These are phyloP conservation scores for Gila orcuttii DNA, from an alignment of 2,113 vertebrate species.

Conservation along the genomic window DNA sequence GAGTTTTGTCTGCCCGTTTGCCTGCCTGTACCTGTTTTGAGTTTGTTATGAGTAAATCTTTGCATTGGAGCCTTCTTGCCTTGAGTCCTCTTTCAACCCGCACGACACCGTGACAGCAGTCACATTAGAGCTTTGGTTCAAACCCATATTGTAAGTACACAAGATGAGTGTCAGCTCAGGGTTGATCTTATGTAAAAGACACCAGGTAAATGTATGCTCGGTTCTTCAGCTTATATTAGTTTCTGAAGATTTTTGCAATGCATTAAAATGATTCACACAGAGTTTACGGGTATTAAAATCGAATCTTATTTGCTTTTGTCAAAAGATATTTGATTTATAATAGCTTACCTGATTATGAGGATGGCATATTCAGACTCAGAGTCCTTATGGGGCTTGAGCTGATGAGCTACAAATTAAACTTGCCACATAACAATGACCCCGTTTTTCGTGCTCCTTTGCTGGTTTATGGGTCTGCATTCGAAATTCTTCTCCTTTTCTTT, in stretches of 20 bases:
- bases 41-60: too few species aligned
- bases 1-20: too few species aligned
- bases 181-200: background rate
- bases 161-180: background rate
- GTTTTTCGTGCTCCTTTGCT: background rate
- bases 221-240: background rate
- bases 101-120: too few species aligned
- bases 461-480: slow-evolving; percentile 1
- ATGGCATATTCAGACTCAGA: background rate
- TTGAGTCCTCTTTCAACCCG: too few species aligned
- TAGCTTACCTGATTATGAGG: background rate
- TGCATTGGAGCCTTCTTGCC: too few species aligned
- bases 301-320: background rate
- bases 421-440: background rate
- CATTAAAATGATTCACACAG: background rate
- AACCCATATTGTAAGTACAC: background rate
- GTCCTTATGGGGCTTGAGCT: slow-evolving; percentile 1
- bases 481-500: background rate
- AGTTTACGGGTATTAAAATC: background rate
- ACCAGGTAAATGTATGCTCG: background rate
- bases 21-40: too few species aligned
- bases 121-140: background rate
- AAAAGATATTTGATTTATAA: background rate
- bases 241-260: background rate
- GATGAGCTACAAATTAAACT: slow-evolving; percentile 29